Conservation (phyloP, 2,888 invertebrate species). For the Lasioglossum malachurum region DNA sequence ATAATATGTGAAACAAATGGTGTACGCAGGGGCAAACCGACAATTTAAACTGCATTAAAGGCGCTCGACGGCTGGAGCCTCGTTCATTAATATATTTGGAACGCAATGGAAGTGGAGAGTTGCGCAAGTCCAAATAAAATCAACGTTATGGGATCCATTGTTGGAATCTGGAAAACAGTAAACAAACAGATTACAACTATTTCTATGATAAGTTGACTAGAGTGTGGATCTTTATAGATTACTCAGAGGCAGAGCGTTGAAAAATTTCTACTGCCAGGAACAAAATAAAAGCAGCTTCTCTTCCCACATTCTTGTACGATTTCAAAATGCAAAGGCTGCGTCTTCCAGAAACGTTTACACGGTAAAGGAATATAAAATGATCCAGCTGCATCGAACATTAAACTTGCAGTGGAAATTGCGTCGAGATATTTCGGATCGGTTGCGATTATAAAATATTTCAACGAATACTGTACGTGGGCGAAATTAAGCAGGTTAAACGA, state of each 20-base stretch:
- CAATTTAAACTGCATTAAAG: neutral
- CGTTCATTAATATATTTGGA: neutral
- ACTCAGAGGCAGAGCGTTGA: neutral
- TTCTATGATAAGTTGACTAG: neutral
- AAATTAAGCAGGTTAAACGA: neutral
- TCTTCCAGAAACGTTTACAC: neutral
- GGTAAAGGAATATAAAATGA: neutral
- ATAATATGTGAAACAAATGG: neutral
- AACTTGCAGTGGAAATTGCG: neutral
- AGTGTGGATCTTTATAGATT: neutral
- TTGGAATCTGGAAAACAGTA: neutral
- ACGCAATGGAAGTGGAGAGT: neutral
- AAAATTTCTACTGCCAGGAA: neutral
- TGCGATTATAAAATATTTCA: neutral
- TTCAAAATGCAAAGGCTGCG: neutral
- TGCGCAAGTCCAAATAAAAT: neutral
- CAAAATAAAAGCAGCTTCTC: neutral
- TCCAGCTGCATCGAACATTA: neutral
- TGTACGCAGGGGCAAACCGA: neutral
- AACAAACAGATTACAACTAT: neutral
- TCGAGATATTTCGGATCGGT: neutral
- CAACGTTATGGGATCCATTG: neutral
- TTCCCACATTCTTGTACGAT: neutral
- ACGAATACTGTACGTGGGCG: neutral
- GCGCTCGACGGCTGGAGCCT: neutral